Base-by-base conservation (phyloP, 2,113 vertebrate genomes). In the Eulacestoma nigropectus region DNA sequence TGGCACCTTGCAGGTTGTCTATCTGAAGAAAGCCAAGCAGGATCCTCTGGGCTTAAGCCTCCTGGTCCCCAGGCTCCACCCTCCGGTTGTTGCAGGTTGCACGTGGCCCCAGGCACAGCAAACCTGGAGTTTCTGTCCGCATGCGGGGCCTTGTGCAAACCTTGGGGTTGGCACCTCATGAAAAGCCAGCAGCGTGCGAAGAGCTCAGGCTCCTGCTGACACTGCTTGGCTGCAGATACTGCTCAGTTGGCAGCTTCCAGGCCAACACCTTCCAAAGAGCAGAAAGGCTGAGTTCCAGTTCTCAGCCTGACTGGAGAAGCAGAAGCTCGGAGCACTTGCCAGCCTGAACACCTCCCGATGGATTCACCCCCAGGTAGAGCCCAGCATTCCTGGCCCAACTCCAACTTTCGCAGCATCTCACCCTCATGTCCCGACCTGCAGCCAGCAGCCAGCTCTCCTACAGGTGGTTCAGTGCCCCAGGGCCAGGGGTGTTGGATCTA, bases 91-190 rank as follows among this genome's bases (percentile, higher is more conserved):
- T 64, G 35, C 49, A 87, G 42, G 42, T 30, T 23, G 33, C 33
- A 22, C 0, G 0, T 17, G 33, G 37, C 37, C 18, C 12, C 42
- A 26, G 68, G 76, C 52, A 50, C 42, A 35, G 9, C 47, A 52
- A 55, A 50, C 33, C 16, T 22, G 33, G 30, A 53, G 21, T 15
- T 90, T 18, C 46, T 42, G 29, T 67, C 39, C 35, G 62, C 0
- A 0, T 10, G 10, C 0, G 1, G 33, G 1, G 2, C 25, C 69
- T n/a, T 0, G 1, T 33, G 9, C 56, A 59, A 77, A 27, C 27
- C 60, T 55, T 10, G 0, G 0, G 30, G 17, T 13, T 89, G 90
- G 87, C 25, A 59, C 21, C 49, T 73, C 39, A 13, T 64, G 46
- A 52, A 72, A 75, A 70, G 29, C 23, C 65, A 33, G 37, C 0